These are phyloP conservation scores for Drosophila paramelanica DNA, from an alignment of 2,888 invertebrate genomes.

Conservation along the genomic window DNA sequence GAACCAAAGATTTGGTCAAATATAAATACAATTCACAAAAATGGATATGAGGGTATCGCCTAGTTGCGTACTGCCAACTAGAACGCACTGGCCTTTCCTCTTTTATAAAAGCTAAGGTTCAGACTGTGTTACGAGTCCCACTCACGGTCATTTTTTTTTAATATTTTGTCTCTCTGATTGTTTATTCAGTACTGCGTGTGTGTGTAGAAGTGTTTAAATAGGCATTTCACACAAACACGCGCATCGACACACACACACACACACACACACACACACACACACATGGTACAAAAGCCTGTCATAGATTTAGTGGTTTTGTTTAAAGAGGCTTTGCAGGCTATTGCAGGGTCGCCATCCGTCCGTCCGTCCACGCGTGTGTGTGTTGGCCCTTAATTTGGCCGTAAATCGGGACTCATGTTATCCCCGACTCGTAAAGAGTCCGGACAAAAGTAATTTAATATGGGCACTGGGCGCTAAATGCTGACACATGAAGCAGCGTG, in stretches of 20 bases:
- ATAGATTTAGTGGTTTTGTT: constrained; percentile 60
- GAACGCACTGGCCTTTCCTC: not conserved
- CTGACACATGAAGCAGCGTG: constrained; percentile 33
- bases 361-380: constrained; percentile 20
- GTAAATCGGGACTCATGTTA: constrained; percentile 57
- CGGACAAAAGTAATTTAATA: constrained; percentile 70
- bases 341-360: constrained; percentile 25
- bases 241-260: not conserved
- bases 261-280: not conserved
- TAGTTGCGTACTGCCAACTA: not conserved
- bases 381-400: constrained; percentile 17
- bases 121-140: constrained; percentile 23
- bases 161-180: constrained; percentile 67
- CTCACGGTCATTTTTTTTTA: constrained; percentile 60
- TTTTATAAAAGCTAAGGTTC: constrained; percentile 51
- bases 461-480: constrained; percentile 36
- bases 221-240: constrained; percentile 36
- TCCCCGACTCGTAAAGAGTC: constrained; percentile 53
- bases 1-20: no score
- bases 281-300: not conserved
- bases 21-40: no score
- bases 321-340: constrained; percentile 41
- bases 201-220: constrained; percentile 54
- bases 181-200: constrained; percentile 60
- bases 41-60: not conserved